Conservation (phyloP, 2,888 invertebrate genomes). For the Amitus sp. region DNA sequence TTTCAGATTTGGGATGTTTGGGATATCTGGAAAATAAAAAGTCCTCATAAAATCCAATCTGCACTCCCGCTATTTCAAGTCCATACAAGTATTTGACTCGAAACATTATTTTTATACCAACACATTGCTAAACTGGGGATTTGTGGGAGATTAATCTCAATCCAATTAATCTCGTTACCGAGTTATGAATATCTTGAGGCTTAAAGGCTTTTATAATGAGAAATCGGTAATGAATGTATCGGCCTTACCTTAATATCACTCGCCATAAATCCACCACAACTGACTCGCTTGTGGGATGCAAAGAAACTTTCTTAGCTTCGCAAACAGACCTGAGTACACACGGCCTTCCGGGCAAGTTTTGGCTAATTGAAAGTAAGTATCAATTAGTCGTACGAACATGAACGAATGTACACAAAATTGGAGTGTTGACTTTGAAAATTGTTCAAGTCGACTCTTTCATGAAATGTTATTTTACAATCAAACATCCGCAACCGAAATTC, state of each 20-base stretch:
- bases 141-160: background rate
- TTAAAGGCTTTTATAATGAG: background rate
- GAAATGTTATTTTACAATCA: background rate
- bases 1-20: constrained; percentile 30
- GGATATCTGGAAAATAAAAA: constrained; percentile 46
- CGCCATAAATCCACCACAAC: constrained; percentile 75
- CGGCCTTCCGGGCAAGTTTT: constrained; percentile 71
- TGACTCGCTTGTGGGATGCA: constrained; percentile 72
- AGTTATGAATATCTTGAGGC: background rate
- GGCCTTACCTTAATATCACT: constrained; percentile 70
- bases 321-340: constrained; percentile 77
- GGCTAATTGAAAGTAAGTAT: constrained; percentile 61
- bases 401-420: constrained; percentile 19
- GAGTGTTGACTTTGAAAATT: background rate
- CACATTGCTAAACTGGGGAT: background rate
- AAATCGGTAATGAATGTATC: background rate
- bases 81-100: too few species aligned
- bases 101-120: background rate
- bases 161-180: background rate
- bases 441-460: background rate
- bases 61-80: too few species aligned
- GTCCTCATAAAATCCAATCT: background rate
- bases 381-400: constrained; percentile 3
- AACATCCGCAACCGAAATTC: background rate
- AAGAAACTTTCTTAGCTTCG: constrained; percentile 71